Evolutionary conservation across 2,797 vertebrate genomes (phyloP), one percentile per base, ranked within the genome.

Genomic region (Todus mexicanus): DNA sequence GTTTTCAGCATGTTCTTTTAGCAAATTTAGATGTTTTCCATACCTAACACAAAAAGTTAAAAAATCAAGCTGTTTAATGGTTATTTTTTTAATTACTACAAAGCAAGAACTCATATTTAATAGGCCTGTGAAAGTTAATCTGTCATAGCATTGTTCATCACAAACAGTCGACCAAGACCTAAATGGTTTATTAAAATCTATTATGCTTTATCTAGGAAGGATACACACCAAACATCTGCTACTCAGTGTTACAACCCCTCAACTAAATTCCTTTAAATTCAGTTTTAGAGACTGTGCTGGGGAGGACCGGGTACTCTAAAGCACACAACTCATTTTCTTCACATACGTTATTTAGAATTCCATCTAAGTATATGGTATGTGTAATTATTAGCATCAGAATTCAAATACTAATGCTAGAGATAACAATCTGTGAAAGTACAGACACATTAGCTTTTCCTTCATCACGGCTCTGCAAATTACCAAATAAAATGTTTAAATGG

Each of bases 1-100:
- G 33, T 96, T 94, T 79, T 96, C 97, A 16, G 98, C 97, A 48
- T 97, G 96, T 22, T 98, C 98, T 63, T 96, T 94, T 21, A 99
- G 92, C 5, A 99, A 95, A 87, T 96, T 97, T 27, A 99, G 98
- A 73, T 96, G 96, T 78, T 96, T 96, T 65, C 99, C 99, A 19
- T 99, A 99, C 65, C 99, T 99, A 93, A 21, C 81, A 81, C 79
- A 87, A 95, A 61, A 57, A 54, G 64, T 81, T 76, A n/a, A 87
- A 91, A 77, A 37, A 0, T 6, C 53, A 48, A 38, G 19, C 11
- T 42, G 6, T 57, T 84, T 64, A 85, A 87, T 4, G 4, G 6
- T 70, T 45, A 5, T 5, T 8, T 79, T 88, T 66, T 23, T 4
- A 50, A 45, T 38, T 60, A 8, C 25, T 66, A 48, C 63, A 71